A percentile compares a stretch with the other conserved stretches of the same genome.
Evolutionary conservation across 2,113 vertebrate genomes (phyloP).

Genomic region (Burhinus oedicnemus): DNA sequence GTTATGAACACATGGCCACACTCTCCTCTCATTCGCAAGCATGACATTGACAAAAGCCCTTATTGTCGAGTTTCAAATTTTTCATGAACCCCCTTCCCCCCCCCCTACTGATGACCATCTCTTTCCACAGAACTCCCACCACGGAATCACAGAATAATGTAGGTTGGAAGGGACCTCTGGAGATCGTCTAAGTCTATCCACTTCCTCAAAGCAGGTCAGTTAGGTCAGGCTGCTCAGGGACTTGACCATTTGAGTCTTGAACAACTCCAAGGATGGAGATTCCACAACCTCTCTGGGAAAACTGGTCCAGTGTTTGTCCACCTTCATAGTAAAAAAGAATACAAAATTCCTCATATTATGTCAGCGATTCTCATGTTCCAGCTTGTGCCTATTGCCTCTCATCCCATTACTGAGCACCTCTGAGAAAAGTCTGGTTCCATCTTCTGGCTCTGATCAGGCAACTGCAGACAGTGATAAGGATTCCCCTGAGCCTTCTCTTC

Average conservation of each 20-base stretch:
- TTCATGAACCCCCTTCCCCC: neutral
- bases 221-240: neutral
- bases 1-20: neutral
- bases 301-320: neutral
- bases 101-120: neutral
- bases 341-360: neutral
- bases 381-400: neutral
- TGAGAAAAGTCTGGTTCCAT: neutral
- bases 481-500: neutral
- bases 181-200: neutral
- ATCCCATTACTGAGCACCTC: neutral
- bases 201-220: neutral
- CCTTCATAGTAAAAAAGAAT: neutral
- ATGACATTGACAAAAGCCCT: neutral
- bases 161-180: neutral
- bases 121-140: neutral
- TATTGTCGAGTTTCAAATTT: neutral
- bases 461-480: neutral
- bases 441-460: neutral
- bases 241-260: neutral
- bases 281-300: neutral
- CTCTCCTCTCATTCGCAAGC: neutral
- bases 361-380: neutral
- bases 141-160: neutral
- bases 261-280: neutral